Conservation (phyloP, 2,113 vertebrate species). For the Ochotona curzoniae region DNA sequence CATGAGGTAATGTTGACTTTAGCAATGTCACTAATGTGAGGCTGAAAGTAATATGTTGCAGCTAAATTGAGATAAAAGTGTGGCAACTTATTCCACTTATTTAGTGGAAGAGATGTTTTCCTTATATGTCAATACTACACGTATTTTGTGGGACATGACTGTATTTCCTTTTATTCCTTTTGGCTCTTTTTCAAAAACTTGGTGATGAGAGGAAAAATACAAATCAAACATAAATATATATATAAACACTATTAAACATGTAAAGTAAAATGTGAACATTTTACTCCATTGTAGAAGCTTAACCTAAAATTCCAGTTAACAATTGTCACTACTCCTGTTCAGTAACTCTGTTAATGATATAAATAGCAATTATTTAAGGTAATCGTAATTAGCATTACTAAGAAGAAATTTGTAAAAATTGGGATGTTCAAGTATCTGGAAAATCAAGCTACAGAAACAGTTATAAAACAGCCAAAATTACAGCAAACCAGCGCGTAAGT, state of each 20-base stretch:
- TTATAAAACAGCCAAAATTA: constrained; percentile 1
- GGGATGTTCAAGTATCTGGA: neutral
- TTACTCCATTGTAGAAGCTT: neutral
- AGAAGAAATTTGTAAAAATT: constrained; percentile 23
- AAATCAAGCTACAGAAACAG: neutral
- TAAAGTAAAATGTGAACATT: neutral
- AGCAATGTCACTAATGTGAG: neutral
- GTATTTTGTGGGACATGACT: neutral
- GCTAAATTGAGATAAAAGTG: neutral
- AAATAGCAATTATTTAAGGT: constrained; percentile 27
- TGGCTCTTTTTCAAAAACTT: neutral
- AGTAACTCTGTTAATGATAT: neutral
- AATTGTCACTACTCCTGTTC: neutral
- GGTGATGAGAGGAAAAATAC: neutral
- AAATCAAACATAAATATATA: neutral
- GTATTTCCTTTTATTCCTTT: neutral
- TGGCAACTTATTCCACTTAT: neutral
- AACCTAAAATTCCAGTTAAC: neutral
- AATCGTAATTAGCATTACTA: constrained; percentile 27
- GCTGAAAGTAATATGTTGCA: neutral
- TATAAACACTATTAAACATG: neutral
- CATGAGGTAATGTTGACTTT: neutral
- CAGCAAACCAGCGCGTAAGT: neutral
- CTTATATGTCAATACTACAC: neutral
- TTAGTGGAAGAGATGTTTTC: neutral